Evolutionary conservation across 2,797 vertebrate genomes (phyloP).

Genomic region (Holocentrus rufus): DNA sequence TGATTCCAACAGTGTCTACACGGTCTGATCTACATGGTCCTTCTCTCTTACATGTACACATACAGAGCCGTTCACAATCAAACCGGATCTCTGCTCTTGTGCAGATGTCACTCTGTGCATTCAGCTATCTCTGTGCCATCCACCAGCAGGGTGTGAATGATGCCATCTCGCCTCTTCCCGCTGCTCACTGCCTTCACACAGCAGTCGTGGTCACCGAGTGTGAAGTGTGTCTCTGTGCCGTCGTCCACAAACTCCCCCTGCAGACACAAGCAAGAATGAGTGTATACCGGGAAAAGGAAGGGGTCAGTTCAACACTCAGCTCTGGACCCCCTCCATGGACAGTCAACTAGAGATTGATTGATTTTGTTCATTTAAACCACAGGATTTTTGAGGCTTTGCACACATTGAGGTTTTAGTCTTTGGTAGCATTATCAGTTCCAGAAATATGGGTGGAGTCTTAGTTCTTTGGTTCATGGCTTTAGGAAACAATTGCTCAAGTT

Average conservation of each 20-base stretch:
- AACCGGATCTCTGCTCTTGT: slow-evolving; percentile 8
- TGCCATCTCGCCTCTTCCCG: slow-evolving; percentile 92
- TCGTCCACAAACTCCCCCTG: slow-evolving; percentile 99
- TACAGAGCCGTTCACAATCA: slow-evolving; percentile 13
- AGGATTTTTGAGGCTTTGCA: background rate
- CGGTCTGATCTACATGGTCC: background rate
- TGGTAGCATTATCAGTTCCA: background rate
- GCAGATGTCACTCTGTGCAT: slow-evolving; percentile 78
- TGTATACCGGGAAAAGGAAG: background rate
- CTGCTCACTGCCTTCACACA: slow-evolving; percentile 98
- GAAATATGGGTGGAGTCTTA: background rate
- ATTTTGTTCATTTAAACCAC: too few relatives aligned
- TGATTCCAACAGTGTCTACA: slow-evolving; percentile 16
- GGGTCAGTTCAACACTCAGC: background rate
- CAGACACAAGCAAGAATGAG: background rate
- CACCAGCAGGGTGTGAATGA: slow-evolving; percentile 94
- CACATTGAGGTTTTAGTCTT: background rate
- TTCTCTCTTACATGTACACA: slow-evolving; percentile 1
- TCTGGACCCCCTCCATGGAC: background rate
- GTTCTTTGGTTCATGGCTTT: background rate
- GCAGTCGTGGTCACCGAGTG: slow-evolving; percentile 89
- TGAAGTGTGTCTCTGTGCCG: slow-evolving; percentile 97
- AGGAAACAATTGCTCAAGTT: background rate
- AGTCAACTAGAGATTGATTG: background rate
- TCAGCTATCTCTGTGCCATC: slow-evolving; percentile 91